Evolutionary conservation across 2,113 vertebrate species (phyloP), one percentile per base, ranked within the genome.

Genomic region (Xiphias gladius): DNA sequence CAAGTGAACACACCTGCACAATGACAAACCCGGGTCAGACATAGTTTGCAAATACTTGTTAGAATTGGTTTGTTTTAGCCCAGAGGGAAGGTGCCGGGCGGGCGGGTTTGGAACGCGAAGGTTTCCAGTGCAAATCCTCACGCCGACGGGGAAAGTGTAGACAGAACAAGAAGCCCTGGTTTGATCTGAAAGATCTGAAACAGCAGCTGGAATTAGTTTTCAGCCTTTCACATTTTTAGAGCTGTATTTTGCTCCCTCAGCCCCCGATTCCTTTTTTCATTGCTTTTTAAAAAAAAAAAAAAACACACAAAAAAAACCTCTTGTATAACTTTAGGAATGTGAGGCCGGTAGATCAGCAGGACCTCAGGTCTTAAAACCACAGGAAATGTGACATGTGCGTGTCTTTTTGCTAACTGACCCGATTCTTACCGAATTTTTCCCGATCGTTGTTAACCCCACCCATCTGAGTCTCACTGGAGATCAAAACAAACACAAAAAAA

Each of bases 1-100:
- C 26, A 79, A 86, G 55, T 93, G 80, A 92, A 50, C 39, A 50
- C 39, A 8, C 14, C 20, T 19, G 41, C 28, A 2, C 3, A 0
- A 2, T 2, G 1, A 30, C 43, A 58, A 48, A 76, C 28, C 75
- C 28, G 79, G 37, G 41, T 10, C 26, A 7, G 22, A 41, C 71
- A 19, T 10, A 6, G 3, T 30, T 35, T 64, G n/a, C 3, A 24
- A 5, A 43, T 2, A 46, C 4, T 32, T 67, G 6, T 2, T 32
- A 24, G 43, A 35, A 46, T 17, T 30, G 43, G 43, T 67, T 75
- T 24, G 16, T 2, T 75, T 24, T 52, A 7, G 59, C 43, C 4
- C 5, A 50, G 0, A n/a, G 50, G 66, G 54, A 65, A 32, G 32
- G 62, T 24, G 52, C 4, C 79, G 71, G 79, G 20, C 68, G 41